phyloP scores from a whole-genome alignment of 2,113 vertebrate species.

The Oriolus oriolus region DNA sequence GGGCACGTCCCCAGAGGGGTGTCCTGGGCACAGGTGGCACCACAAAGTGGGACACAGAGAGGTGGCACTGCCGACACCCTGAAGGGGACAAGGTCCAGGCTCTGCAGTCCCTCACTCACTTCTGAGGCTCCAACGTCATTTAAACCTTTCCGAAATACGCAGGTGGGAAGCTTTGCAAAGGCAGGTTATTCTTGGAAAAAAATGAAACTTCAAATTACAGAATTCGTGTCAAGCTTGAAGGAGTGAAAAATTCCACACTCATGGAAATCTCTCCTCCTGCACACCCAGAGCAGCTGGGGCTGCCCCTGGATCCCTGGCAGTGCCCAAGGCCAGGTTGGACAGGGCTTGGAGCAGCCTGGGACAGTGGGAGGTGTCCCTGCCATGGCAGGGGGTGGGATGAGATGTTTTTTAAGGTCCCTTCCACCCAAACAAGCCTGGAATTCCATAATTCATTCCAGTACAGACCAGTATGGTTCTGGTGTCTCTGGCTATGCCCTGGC shows the following conservation, averaged over 20 bases:
- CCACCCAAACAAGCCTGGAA: neutral
- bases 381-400: too few relatives aligned
- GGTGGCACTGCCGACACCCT: neutral
- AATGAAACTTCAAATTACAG: neutral
- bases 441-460: neutral
- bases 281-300: neutral
- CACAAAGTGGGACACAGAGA: neutral
- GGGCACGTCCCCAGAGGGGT: neutral
- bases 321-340: neutral
- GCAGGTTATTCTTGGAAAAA: neutral
- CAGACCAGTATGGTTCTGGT: neutral
- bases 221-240: neutral
- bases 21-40: neutral
- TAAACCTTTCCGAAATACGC: neutral
- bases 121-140: neutral
- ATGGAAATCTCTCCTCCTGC: neutral
- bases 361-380: neutral
- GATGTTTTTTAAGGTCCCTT: neutral
- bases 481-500: neutral
- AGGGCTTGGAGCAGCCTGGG: neutral
- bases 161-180: neutral
- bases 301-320: neutral
- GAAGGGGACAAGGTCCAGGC: neutral
- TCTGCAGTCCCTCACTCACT: neutral
- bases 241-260: neutral